Evolutionary conservation across 2,888 invertebrate genomes (phyloP).

Genomic region (Dorcus parallelipipedus): DNA sequence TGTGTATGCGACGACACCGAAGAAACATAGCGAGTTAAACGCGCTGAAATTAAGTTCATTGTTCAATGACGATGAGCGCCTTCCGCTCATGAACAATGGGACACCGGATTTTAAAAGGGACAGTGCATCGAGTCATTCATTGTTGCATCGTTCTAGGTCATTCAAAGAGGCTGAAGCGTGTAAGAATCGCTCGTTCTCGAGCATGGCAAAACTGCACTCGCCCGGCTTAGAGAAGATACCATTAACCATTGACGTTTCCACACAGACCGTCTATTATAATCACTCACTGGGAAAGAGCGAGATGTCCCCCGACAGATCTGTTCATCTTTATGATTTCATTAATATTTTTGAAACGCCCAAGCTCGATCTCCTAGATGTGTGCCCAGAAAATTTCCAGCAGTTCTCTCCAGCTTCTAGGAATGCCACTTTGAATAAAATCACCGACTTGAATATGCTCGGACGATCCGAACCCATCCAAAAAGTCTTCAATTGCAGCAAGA

Average conservation of each 20-base stretch:
- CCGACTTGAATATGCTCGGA: background rate
- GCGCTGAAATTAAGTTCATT: background rate
- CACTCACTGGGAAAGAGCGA: background rate
- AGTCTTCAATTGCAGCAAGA: background rate
- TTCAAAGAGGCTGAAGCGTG: background rate
- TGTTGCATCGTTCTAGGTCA: background rate
- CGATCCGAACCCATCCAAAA: background rate
- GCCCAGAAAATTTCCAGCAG: background rate
- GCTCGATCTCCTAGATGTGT: conserved; percentile 10
- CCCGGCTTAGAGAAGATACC: conserved; percentile 29
- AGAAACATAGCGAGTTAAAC: background rate
- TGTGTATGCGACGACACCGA: background rate
- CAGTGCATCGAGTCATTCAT: too few species aligned
- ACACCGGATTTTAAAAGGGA: conserved; percentile 7
- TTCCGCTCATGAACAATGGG: conserved; percentile 4
- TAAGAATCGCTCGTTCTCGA: conserved; percentile 23
- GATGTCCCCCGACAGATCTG: background rate
- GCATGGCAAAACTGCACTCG: conserved; percentile 30
- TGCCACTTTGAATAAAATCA: background rate
- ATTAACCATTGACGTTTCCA: conserved; percentile 21
- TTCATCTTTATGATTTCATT: conserved; percentile 10
- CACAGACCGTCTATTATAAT: conserved; percentile 16
- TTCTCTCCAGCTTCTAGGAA: background rate
- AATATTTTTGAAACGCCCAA: conserved; percentile 20
- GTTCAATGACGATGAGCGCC: background rate